These are phyloP conservation scores for Saxicola maurus DNA, from an alignment of 2,797 vertebrate species.

Conservation along the genomic window DNA sequence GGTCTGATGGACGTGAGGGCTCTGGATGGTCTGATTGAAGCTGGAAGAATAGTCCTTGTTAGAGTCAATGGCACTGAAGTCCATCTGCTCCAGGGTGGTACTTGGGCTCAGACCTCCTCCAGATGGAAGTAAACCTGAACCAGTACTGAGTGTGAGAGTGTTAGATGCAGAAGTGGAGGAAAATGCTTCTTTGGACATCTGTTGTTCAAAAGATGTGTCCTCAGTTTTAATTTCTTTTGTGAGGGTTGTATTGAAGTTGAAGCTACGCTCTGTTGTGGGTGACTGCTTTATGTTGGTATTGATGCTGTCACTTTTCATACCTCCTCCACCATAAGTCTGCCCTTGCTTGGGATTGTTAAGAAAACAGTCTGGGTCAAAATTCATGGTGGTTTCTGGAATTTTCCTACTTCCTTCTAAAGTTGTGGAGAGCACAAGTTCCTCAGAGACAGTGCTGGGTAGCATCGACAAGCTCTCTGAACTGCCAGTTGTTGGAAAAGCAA, in stretches of 20 bases:
- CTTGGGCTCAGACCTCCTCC: conserved; percentile 97
- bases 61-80: conserved; percentile 97
- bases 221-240: conserved; percentile 97
- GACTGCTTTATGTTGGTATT: conserved; percentile 76
- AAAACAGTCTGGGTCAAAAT: conserved; percentile 99
- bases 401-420: conserved; percentile 90
- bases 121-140: conserved; percentile 88
- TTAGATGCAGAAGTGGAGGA: conserved; percentile 79
- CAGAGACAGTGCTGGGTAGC: conserved; percentile 88
- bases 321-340: conserved; percentile 95
- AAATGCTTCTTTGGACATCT: conserved; percentile 90
- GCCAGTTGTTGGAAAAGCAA: conserved; percentile 88
- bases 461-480: conserved; percentile 87
- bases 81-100: conserved; percentile 98
- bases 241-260: conserved; percentile 83
- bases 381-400: conserved; percentile 94
- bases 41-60: conserved; percentile 91
- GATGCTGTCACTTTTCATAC: conserved; percentile 88
- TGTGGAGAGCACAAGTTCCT: conserved; percentile 95
- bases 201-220: conserved; percentile 97
- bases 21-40: conserved; percentile 89
- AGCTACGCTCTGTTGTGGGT: conserved; percentile 79
- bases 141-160: conserved; percentile 83
- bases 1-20: conserved; percentile 91
- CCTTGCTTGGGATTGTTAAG: conserved; percentile 99